These are phyloP conservation scores for Tubulanus polymorphus DNA, from an alignment of 2,888 invertebrate species.

Conservation along the genomic window DNA sequence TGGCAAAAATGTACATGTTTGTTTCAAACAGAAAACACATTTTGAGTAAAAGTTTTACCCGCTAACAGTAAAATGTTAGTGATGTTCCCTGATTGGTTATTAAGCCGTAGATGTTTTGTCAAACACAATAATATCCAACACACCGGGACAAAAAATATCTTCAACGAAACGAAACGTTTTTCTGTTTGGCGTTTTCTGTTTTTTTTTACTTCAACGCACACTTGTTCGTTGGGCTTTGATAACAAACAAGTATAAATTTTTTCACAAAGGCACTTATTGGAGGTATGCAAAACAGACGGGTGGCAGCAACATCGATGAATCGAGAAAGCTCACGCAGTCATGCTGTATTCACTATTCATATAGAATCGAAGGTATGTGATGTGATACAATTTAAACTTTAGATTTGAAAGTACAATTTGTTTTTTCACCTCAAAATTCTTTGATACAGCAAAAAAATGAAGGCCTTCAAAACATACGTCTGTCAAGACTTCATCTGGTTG, in stretches of 20 bases:
- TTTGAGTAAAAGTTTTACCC: too few relatives aligned
- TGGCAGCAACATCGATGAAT: slow-evolving; percentile 55
- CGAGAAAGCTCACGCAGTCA: slow-evolving; percentile 53
- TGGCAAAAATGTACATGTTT: too few relatives aligned
- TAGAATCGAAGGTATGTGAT: slow-evolving; percentile 43
- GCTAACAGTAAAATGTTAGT: not conserved
- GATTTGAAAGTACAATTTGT: not conserved
- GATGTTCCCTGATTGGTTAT: too few relatives aligned
- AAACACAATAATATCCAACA: too few relatives aligned
- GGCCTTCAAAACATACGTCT: slow-evolving; percentile 40
- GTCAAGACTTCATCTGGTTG: slow-evolving; percentile 53
- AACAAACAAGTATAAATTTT: too few relatives aligned
- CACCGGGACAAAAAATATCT: too few relatives aligned
- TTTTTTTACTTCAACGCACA: too few relatives aligned
- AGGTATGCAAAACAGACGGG: slow-evolving; percentile 49
- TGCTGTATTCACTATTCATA: slow-evolving; percentile 51
- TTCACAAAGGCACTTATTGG: too few relatives aligned
- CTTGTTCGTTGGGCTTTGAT: too few relatives aligned
- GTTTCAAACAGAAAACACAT: not conserved
- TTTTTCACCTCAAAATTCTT: slow-evolving; percentile 2
- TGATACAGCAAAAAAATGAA: slow-evolving; percentile 35
- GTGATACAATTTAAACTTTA: not conserved
- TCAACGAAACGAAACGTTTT: too few relatives aligned
- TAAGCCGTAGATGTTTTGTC: too few relatives aligned
- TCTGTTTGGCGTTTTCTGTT: too few relatives aligned